Evolutionary conservation across 2,888 invertebrate genomes (phyloP).

Genomic region (Prosopocoilus inquinatus): DNA sequence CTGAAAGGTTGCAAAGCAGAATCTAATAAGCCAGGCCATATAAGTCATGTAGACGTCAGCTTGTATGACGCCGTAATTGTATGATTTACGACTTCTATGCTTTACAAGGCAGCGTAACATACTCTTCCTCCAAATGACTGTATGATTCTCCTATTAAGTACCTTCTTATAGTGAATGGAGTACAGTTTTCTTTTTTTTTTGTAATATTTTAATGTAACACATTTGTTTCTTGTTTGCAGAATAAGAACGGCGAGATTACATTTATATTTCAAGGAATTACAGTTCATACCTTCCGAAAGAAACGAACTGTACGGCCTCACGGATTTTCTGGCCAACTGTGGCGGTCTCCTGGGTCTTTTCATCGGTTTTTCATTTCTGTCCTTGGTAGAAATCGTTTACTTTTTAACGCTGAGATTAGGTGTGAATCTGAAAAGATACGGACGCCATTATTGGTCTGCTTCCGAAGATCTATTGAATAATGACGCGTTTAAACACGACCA

Average conservation of each 20-base stretch:
- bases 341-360: constrained; percentile 60
- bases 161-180: too few relatives aligned
- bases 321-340: constrained; percentile 69
- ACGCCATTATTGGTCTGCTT: constrained; percentile 36
- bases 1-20: too few relatives aligned
- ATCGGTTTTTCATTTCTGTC: constrained; percentile 50
- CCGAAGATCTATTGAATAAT: constrained; percentile 22
- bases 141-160: too few relatives aligned
- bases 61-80: too few relatives aligned
- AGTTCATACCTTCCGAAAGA: constrained; percentile 65
- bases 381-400: constrained; percentile 57
- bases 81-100: too few relatives aligned
- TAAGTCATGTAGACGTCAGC: too few relatives aligned
- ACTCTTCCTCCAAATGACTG: too few relatives aligned
- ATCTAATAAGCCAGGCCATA: too few relatives aligned
- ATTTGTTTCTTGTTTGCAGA: constrained; percentile 27
- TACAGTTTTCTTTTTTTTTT: too few relatives aligned
- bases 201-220: too few relatives aligned
- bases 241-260: constrained; percentile 56
- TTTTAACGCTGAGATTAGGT: constrained; percentile 50
- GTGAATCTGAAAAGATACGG: constrained; percentile 43
- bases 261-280: constrained; percentile 68
- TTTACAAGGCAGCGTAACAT: too few relatives aligned
- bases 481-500: constrained; percentile 30
- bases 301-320: constrained; percentile 68